These are phyloP conservation scores for Hypercompe scribonia DNA, from an alignment of 2,888 invertebrate genomes.

Conservation along the genomic window DNA sequence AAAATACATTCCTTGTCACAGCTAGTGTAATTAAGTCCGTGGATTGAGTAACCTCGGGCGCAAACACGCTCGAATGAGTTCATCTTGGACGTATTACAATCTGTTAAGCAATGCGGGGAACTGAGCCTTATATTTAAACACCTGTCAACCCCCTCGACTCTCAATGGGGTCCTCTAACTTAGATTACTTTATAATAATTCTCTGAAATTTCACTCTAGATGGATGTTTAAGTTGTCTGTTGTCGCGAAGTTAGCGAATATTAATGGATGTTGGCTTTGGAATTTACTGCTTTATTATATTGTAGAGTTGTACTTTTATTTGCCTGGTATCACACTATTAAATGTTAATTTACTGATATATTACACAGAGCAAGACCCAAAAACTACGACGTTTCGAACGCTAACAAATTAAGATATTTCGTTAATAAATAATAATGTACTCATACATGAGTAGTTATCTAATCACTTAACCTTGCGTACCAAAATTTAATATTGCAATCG, in stretches of 20 bases:
- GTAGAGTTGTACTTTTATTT: conserved; percentile 64
- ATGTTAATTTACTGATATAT: too few species aligned
- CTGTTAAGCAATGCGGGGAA: conserved; percentile 62
- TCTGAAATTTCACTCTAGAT: conserved; percentile 74
- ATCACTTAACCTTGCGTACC: not conserved
- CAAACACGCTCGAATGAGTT: conserved; percentile 66
- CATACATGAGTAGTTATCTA: not conserved
- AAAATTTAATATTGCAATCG: not conserved
- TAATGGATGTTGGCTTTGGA: conserved; percentile 67
- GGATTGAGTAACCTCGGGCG: conserved; percentile 65
- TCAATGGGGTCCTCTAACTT: conserved; percentile 77
- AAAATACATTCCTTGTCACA: conserved; percentile 42
- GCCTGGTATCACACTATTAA: conserved; percentile 56
- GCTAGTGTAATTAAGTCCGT: conserved; percentile 62
- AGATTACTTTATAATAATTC: conserved; percentile 85
- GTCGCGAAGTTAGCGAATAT: conserved; percentile 74
- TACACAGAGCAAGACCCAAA: too few species aligned
- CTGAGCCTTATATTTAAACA: conserved; percentile 77
- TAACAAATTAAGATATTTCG: not conserved
- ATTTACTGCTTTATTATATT: conserved; percentile 69
- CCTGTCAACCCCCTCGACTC: conserved; percentile 77
- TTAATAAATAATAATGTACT: not conserved
- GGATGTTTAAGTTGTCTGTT: conserved; percentile 77
- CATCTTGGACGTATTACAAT: conserved; percentile 69
- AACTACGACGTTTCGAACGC: too few species aligned